Base-by-base conservation (phyloP, 2,888 invertebrate species). In the Nymphalis urticae region DNA sequence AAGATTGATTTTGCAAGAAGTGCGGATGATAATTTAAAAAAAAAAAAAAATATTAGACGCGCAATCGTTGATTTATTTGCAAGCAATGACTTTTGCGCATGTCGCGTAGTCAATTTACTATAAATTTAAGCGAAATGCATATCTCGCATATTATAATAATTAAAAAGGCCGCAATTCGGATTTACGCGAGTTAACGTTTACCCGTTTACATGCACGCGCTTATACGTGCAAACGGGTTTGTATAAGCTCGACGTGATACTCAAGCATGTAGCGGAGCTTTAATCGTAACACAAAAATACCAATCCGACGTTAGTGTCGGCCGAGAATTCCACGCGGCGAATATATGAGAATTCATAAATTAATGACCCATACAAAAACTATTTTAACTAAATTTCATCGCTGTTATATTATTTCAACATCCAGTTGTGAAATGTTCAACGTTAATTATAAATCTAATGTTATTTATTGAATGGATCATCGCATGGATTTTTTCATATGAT, bases 311-410 rank as follows among this genome's bases (percentile, higher is more conserved):
- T 71, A 71, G 48, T 66, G 71, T 68, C 68, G 58, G 54, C 48
- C 32, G 56, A 71, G 69, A 70, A 73, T 74, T 71, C 69, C 71
- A 50, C 63, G 42, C 54, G 50, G 64, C 50, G 21, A 67, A 73
- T 71, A 70, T 71, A 74, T 71, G 66, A 51, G 64, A 64, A 51
- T 66, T 68, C 61, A 64, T 56, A 69, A 70, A 68, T 63, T 68
- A 66, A 64, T 62, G 36, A 59, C 51, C 54, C 65, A 62, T 62
- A 51, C 16, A 58, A 63, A 16, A 58, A 63, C 17, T 59, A 48
- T 61, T 50, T 62, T 54, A 27, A 48, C 58, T 58, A 42, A 42
- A 42, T n/a, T 10, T 36, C 36, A 42, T 58, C 36, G 58, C n/a
- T 17, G 36, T 58, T 42, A 36, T 58, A 58, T 10, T 42, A 36